Percentiles rank a stretch among this genome's conserved stretches.
These are phyloP conservation scores for Xiphophorus hellerii DNA, from an alignment of 2,113 vertebrate species.

Conservation along the genomic window DNA sequence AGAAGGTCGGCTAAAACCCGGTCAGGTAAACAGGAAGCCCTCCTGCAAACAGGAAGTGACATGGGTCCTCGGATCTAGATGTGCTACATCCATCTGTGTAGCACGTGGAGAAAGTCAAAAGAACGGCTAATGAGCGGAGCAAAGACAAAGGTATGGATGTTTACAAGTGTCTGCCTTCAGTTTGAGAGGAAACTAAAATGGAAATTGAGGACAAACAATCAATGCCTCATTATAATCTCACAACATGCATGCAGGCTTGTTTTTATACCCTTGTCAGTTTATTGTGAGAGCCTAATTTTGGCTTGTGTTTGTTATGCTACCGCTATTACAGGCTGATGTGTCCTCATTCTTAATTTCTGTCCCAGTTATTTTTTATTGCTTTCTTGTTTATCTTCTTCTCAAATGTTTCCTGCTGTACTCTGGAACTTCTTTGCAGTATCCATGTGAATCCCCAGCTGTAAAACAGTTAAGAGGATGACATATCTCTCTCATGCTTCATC, in stretches of 20 bases:
- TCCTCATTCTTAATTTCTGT: slow-evolving; percentile 83
- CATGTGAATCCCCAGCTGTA: slow-evolving; percentile 32
- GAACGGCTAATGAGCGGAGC: slow-evolving; percentile 73
- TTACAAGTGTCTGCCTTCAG: slow-evolving; percentile 78
- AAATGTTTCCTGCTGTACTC: slow-evolving; percentile 62
- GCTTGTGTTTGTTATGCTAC: slow-evolving; percentile 81
- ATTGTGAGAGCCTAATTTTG: slow-evolving; percentile 81
- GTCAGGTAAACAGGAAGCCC: slow-evolving; percentile 66
- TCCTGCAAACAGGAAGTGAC: slow-evolving; percentile 70
- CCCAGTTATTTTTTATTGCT: slow-evolving; percentile 69
- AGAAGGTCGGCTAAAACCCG: slow-evolving; percentile 48
- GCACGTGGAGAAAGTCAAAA: slow-evolving; percentile 43
- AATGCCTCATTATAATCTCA: slow-evolving; percentile 79
- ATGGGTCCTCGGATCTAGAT: slow-evolving; percentile 42
- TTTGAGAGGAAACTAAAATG: slow-evolving; percentile 73
- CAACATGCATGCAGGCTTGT: slow-evolving; percentile 69
- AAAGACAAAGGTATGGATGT: slow-evolving; percentile 75
- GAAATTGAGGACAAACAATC: slow-evolving; percentile 80
- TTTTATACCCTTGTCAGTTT: slow-evolving; percentile 79
- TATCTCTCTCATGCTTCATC: slow-evolving; percentile 51
- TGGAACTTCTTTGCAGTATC: slow-evolving; percentile 45
- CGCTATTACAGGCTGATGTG: slow-evolving; percentile 79
- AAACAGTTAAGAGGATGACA: slow-evolving; percentile 53
- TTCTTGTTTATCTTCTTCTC: slow-evolving; percentile 67
- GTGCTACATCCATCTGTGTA: slow-evolving; percentile 25